These are phyloP conservation scores for Thalassoma bifasciatum DNA, from an alignment of 2,113 vertebrate species.

Conservation along the genomic window DNA sequence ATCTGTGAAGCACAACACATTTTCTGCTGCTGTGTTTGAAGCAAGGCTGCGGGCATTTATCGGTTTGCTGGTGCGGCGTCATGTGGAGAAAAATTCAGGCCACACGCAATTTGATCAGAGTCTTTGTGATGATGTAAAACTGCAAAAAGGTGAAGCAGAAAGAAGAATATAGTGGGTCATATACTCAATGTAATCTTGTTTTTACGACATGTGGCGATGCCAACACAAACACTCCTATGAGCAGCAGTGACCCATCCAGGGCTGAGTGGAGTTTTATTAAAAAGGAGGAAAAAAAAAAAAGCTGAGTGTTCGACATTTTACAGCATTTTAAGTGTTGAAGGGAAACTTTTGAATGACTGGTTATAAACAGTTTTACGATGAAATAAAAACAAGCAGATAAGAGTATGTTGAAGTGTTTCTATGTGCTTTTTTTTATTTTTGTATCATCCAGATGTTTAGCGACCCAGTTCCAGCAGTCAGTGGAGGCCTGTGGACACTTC, in stretches of 20 bases:
- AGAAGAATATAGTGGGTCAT: conserved; percentile 36
- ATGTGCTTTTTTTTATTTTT: conserved; percentile 1
- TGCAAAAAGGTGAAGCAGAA: conserved; percentile 40
- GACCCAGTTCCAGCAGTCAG: background rate
- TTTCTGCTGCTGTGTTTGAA: conserved; percentile 32
- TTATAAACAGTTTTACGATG: background rate
- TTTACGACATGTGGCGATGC: conserved; percentile 36
- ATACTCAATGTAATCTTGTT: conserved; percentile 29
- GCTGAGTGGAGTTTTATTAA: conserved; percentile 28
- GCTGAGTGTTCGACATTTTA: background rate
- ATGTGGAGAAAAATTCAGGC: conserved; percentile 37
- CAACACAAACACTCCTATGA: conserved; percentile 29
- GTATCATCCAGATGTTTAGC: conserved; percentile 14
- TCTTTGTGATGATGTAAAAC: conserved; percentile 25
- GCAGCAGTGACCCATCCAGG: background rate
- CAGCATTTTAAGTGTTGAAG: background rate
- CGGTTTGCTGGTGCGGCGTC: conserved; percentile 28
- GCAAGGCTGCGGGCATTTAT: conserved; percentile 43
- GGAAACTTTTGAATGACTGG: background rate
- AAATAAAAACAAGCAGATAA: background rate
- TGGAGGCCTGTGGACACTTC: background rate
- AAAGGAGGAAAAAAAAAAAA: background rate
- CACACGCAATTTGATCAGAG: conserved; percentile 46
- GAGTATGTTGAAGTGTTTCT: background rate
- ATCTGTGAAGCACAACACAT: conserved; percentile 24